phyloP scores from a whole-genome alignment of 2,113 vertebrate genomes.

The Cyrtonyx montezumae region DNA sequence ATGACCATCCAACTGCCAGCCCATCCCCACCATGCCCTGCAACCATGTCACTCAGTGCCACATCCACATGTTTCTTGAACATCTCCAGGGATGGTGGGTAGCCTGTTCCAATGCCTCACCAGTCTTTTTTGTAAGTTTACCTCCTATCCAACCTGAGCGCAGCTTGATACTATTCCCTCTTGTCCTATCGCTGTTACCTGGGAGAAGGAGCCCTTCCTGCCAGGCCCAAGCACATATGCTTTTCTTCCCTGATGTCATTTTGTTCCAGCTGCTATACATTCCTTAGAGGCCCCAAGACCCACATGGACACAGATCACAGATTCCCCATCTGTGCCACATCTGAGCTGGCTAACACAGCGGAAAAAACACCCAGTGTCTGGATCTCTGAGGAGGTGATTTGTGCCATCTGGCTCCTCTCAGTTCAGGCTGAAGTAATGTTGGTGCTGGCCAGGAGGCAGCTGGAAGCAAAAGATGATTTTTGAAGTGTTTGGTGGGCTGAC shows the following conservation, averaged over 20 bases:
- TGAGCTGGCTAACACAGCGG: neutral
- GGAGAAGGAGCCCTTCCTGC: neutral
- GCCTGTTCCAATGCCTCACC: no score
- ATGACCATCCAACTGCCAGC: no score
- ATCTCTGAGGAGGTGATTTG: neutral
- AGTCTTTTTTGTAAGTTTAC: no score
- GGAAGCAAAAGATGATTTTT: neutral
- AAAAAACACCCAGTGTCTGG: neutral
- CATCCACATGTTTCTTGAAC: no score
- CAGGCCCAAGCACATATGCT: neutral
- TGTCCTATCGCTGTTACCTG: no score
- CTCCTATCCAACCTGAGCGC: no score
- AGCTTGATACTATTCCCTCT: no score
- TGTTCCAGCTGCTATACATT: neutral
- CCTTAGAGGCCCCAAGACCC: neutral
- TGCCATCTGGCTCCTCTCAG: neutral
- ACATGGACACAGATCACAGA: neutral
- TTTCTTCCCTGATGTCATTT: fast-evolving
- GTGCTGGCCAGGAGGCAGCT: neutral
- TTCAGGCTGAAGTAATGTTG: neutral
- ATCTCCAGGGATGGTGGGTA: no score
- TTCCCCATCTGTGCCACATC: constrained; percentile 25
- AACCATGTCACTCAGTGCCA: no score
- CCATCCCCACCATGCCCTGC: no score
- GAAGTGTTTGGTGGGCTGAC: neutral